These are phyloP conservation scores for Boleophthalmus pectinirostris DNA, from an alignment of 2,113 vertebrate genomes.

Conservation along the genomic window DNA sequence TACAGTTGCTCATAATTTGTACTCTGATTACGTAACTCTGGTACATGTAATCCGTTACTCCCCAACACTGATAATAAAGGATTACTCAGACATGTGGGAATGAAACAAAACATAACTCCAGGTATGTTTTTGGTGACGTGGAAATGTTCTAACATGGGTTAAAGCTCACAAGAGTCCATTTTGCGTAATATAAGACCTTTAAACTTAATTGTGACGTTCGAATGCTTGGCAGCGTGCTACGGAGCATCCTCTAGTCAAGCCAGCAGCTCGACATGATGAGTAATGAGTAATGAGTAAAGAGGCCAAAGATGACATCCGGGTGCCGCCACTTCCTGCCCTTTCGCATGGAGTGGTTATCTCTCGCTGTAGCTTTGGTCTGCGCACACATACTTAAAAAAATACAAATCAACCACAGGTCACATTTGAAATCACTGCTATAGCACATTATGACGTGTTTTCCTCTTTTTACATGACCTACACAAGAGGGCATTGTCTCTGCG, in stretches of 20 bases:
- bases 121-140: too few relatives aligned
- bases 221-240: neutral
- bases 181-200: too few relatives aligned
- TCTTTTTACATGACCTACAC: conserved; percentile 13
- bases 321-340: conserved; percentile 25
- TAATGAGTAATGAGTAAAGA: conserved; percentile 8
- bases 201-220: too few relatives aligned
- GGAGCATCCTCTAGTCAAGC: conserved; percentile 5
- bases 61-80: too few relatives aligned
- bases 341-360: conserved; percentile 5
- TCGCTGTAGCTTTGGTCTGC: conserved; percentile 4
- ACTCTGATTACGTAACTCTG: too few relatives aligned
- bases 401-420: neutral
- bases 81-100: too few relatives aligned
- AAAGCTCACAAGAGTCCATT: too few relatives aligned
- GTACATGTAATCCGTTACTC: too few relatives aligned
- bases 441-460: conserved; percentile 25
- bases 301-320: conserved; percentile 31
- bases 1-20: too few relatives aligned
- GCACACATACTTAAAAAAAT: neutral
- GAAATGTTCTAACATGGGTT: too few relatives aligned
- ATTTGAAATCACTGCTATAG: conserved; percentile 8
- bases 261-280: conserved; percentile 18
- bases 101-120: too few relatives aligned
- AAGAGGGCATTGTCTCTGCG: conserved; percentile 36